A percentile compares a stretch with the other conserved stretches of the same genome.
phyloP scores from a whole-genome alignment of 2,113 vertebrate species.

The Pipra filicauda region DNA sequence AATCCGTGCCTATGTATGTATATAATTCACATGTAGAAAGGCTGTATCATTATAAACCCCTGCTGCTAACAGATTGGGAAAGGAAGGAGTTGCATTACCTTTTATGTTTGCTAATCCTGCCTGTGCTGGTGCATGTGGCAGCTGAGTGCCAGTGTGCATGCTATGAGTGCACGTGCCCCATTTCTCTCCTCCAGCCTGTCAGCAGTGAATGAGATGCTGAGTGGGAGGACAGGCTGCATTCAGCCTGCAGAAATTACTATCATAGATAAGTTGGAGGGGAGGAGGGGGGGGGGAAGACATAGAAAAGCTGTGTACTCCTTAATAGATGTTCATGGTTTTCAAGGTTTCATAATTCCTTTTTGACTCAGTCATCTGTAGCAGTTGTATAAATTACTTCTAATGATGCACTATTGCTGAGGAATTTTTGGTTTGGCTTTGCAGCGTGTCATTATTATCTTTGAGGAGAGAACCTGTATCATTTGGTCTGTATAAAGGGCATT shows the following conservation, averaged over 20 bases:
- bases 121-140: too few species aligned
- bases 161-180: rapidly evolving
- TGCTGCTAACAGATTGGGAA: neutral
- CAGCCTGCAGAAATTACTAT: neutral
- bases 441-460: conserved; percentile 13
- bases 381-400: conserved; percentile 27
- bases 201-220: neutral
- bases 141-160: neutral
- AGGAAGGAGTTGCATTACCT: neutral
- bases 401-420: neutral
- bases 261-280: neutral
- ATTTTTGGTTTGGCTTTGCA: neutral
- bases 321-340: neutral
- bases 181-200: neutral
- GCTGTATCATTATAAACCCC: neutral
- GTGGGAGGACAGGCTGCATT: neutral
- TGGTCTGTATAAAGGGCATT: neutral
- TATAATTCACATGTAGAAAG: neutral
- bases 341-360: neutral
- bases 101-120: rapidly evolving
- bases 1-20: rapidly evolving
- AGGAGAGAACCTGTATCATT: neutral
- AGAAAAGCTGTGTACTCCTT: neutral
- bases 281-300: neutral
- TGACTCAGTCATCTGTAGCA: neutral